Base-by-base conservation (phyloP, 1,140 invertebrate genomes). In the Drosophila kikkawai region DNA sequence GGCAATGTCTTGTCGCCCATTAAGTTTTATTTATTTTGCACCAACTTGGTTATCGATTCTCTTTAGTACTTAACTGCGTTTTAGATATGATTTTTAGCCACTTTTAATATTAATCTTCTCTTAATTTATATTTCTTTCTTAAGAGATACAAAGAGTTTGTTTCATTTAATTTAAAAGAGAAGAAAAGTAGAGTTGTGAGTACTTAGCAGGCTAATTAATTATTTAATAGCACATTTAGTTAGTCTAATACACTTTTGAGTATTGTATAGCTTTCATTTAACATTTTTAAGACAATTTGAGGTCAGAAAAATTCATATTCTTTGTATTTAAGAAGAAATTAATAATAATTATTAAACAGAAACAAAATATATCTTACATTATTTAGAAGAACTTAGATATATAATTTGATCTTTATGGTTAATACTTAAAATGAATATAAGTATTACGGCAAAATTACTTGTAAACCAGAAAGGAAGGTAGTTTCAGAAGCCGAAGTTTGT, bases 21-120 rank as follows among this genome's bases (percentile, higher is more conserved):
- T 41, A 61, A 26, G 5, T 45, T 45, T 22, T 63, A 11, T 66
- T 36, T 45, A 19, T 66, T 44, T 36, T 37, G 22, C 12, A 19
- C 8, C 41, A 63, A 12, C 57, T 61, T n/a, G 9, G 19, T 15
- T 42, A 66, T 64, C 19, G n/a, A n/a, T 45, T 45, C 57, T 63
- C 32, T 63, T 42, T 7, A 45, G 17, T 13, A 19, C 29, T 39
- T 15, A 13, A 68, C 22, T 51, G 29, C 17, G 19, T 53, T 66
- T 36, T 5, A 44, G 39, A 55, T 44, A 29, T n/a, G 29, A 11
- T 53, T 44, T 53, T 17, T 17, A 22, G 1, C 8, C 19, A 47
- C 47, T 44, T 42, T 57, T 1, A 42, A 17, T 8, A 1, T 9
- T 1, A 9, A 44, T 12, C 41, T 29, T 36, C 32, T 60, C 19